A percentile compares a stretch with the other conserved stretches of the same genome.
Evolutionary conservation across 1,140 invertebrate genomes (phyloP).

Genomic region (Philotrypesis tridentata): DNA sequence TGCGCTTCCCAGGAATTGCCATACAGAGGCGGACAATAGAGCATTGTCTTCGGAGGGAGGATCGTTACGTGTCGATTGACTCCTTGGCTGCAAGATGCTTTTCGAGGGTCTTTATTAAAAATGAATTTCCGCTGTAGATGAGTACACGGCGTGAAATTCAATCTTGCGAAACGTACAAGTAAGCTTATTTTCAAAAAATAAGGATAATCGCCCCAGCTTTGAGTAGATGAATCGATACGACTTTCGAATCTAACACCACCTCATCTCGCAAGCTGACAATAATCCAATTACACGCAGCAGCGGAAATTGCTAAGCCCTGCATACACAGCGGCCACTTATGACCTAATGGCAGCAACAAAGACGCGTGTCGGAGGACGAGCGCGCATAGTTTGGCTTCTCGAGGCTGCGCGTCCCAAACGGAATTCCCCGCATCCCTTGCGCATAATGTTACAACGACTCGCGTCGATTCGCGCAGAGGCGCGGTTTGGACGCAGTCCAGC

Average conservation of each 20-base stretch:
- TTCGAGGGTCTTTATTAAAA: no score
- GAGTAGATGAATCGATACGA: no score
- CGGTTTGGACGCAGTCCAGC: conserved; percentile 21
- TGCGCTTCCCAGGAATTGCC: background rate
- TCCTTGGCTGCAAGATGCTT: no score
- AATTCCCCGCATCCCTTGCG: background rate
- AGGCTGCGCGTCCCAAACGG: background rate
- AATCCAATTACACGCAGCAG: background rate
- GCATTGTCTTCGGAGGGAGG: background rate
- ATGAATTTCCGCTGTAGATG: no score
- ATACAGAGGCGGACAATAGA: background rate
- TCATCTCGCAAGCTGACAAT: no score
- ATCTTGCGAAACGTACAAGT: no score
- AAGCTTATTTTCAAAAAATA: no score
- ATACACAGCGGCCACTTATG: background rate
- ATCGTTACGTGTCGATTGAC: background rate
- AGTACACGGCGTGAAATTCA: no score
- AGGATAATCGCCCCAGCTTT: no score
- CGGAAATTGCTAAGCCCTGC: background rate
- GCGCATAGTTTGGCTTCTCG: background rate
- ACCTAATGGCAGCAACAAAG: background rate
- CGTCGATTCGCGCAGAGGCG: background rate
- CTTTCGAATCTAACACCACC: no score
- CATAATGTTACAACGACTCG: conserved; percentile 1
- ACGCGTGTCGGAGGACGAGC: background rate